phyloP scores from a whole-genome alignment of 2,113 vertebrate species.

The Tupaia tana region DNA sequence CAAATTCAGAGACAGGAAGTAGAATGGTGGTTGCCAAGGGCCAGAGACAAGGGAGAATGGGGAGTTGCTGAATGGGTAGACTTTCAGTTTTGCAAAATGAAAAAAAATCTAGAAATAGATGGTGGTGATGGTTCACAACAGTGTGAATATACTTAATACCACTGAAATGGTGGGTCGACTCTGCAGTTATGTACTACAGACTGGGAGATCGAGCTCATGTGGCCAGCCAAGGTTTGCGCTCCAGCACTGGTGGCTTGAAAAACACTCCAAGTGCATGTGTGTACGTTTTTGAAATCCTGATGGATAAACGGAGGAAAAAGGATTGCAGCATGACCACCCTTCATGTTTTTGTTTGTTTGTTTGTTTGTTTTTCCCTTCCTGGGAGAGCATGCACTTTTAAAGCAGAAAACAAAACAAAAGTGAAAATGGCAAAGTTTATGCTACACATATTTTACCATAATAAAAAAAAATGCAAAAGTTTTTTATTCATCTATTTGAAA shows the following conservation, averaged over 20 bases:
- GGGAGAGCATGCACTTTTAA: too few relatives aligned
- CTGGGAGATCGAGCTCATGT: too few relatives aligned
- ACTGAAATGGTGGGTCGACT: not conserved
- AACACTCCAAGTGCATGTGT: too few relatives aligned
- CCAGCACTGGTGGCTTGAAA: too few relatives aligned
- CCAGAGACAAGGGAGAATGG: not conserved
- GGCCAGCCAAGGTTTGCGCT: too few relatives aligned
- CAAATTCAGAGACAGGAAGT: conserved; percentile 1
- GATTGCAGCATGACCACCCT: too few relatives aligned
- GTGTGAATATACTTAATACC: not conserved
- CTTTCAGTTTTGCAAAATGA: conserved; percentile 27
- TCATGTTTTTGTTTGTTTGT: too few relatives aligned
- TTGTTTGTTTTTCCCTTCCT: too few relatives aligned
- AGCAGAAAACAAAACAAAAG: not conserved
- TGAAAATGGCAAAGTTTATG: not conserved
- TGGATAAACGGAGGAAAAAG: too few relatives aligned
- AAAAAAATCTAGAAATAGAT: not conserved
- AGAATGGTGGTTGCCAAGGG: not conserved
- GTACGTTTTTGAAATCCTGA: too few relatives aligned
- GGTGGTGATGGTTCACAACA: not conserved
- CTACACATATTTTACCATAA: not conserved
- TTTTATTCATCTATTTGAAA: not conserved
- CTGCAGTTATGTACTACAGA: too few relatives aligned
- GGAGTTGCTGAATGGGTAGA: not conserved
- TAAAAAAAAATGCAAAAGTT: not conserved